These are phyloP conservation scores for Stichodactyla mertensii DNA, from an alignment of 64 coral and sea anemone genomes.

Conservation along the genomic window DNA sequence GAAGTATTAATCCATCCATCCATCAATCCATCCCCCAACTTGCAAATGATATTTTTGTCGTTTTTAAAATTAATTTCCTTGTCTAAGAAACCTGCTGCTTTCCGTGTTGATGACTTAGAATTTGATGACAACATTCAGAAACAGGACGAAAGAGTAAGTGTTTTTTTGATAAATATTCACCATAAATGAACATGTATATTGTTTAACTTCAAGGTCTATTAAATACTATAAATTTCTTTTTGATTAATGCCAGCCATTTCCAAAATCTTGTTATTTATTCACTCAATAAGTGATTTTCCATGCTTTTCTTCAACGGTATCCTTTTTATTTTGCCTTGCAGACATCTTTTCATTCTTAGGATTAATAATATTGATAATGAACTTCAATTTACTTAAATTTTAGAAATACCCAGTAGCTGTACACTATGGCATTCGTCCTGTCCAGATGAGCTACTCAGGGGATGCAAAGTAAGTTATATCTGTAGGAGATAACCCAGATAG, in stretches of 20 bases:
- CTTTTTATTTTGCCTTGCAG: no score
- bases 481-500: no score
- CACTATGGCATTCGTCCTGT: constrained; percentile 89
- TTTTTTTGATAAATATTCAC: background rate
- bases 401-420: constrained; percentile 68
- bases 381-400: background rate
- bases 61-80: background rate
- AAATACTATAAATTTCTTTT: no score
- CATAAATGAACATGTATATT: background rate
- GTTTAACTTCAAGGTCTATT: no score
- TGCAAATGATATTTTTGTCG: background rate
- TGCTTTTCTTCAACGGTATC: no score
- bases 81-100: constrained; percentile 69
- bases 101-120: constrained; percentile 68
- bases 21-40: background rate
- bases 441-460: constrained; percentile 87
- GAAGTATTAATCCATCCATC: background rate
- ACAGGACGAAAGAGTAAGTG: constrained; percentile 7
- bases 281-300: no score
- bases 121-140: constrained; percentile 1
- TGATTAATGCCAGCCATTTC: no score
- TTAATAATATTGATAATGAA: background rate
- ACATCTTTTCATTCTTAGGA: no score
- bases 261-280: no score
- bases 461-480: constrained; percentile 66